A percentile compares a stretch with the other conserved stretches of the same genome.
These are phyloP conservation scores for Microcebus lehilahytsara DNA, from an alignment of 2,113 vertebrate species.

Conservation along the genomic window DNA sequence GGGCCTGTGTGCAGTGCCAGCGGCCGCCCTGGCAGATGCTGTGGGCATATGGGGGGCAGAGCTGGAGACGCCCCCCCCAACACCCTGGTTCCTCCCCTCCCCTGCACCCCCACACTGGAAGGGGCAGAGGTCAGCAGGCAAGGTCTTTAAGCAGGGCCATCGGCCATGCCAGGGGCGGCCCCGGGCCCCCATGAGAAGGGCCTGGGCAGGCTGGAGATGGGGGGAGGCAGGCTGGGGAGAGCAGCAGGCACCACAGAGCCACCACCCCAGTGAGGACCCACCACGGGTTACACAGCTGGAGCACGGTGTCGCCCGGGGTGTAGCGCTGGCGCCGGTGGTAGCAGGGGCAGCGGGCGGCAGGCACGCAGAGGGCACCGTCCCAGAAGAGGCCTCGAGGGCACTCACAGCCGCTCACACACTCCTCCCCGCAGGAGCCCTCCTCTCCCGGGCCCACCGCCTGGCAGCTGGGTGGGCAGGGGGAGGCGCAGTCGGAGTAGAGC, in stretches of 20 bases:
- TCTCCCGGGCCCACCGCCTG: constrained; percentile 63
- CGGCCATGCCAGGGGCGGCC: not conserved
- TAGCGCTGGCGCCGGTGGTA: constrained; percentile 87
- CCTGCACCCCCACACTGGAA: not conserved
- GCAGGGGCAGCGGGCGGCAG: constrained; percentile 87
- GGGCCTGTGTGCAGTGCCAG: constrained; percentile 89
- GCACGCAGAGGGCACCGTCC: constrained; percentile 84
- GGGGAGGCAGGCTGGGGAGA: not conserved
- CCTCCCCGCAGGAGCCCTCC: constrained; percentile 83
- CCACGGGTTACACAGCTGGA: constrained; percentile 92
- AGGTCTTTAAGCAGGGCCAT: not conserved
- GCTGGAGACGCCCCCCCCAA: not conserved
- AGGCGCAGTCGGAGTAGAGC: constrained; percentile 91
- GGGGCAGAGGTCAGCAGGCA: not conserved
- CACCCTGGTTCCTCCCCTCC: not conserved
- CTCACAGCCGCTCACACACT: constrained; percentile 92
- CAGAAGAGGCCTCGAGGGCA: constrained; percentile 86
- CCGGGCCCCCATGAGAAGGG: not conserved
- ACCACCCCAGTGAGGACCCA: constrained; percentile 80
- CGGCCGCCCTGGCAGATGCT: constrained; percentile 88
- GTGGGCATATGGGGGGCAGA: not conserved
- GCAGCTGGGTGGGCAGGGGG: constrained; percentile 90
- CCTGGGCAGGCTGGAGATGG: not conserved
- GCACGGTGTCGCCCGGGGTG: constrained; percentile 84
- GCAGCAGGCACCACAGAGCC: constrained; percentile 54